Evolutionary conservation across 2,888 invertebrate genomes (phyloP), one percentile per base, ranked within the genome.

Genomic region (Hemaris fuciformis): DNA sequence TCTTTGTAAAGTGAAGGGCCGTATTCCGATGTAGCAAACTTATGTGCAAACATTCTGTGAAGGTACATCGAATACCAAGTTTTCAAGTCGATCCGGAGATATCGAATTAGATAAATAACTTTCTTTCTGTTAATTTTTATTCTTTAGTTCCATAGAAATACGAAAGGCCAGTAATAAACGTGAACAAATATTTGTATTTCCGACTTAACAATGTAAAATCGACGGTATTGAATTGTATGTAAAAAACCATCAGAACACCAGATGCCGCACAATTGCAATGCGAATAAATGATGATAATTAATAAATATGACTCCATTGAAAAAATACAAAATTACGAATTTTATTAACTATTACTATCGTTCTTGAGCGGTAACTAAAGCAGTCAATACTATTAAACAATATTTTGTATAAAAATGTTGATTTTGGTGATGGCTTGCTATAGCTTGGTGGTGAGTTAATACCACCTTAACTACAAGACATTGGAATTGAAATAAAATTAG

Each of bases 1-100:
- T 53, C 53, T 53, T 53, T 53, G 53, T 53, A 53, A 53, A 53
- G 53, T 53, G 53, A 53, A 53, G 53, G 53, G 53, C 53, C 53
- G 53, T 53, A 53, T 53, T 18, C 53, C 53, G 31, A 53, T 18
- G 53, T 18, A 20, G 53, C 53, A 31, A 53, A 53, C 18, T 53
- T 53, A 53, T 53, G 53, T 53, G 31, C 53, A 53, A 53, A 53
- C 18, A 31, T 53, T 53, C 31, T 53, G 20, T 20, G 43, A 53
- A 53, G 27, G 48, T 53, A 53, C 53, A 53, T 27, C 27, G 53
- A 53, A 31, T 53, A 31, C 53, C 8, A 53, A 31, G 31, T 53
- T 53, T 53, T 27, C 31, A 27, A 53, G 18, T 4, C 31, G 31
- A 31, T 18, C 53, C 31, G 1, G 15, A 53, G 53, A 31, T 31